These are phyloP conservation scores for Dasyornis broadbenti DNA, from an alignment of 2,113 vertebrate species.

Conservation along the genomic window DNA sequence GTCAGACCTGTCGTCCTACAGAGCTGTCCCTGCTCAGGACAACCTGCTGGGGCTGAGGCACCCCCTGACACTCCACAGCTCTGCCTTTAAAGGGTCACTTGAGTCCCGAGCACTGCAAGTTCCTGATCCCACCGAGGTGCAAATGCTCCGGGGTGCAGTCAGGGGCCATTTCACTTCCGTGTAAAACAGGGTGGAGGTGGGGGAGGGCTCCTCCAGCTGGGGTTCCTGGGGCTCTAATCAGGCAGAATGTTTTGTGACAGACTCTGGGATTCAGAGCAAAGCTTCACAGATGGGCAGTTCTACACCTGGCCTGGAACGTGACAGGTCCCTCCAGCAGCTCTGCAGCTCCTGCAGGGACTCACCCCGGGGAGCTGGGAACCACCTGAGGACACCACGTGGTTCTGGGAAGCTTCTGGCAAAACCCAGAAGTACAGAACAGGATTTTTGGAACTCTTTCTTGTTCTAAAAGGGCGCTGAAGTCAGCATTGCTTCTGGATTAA, in stretches of 20 bases:
- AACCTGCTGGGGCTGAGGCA: neutral
- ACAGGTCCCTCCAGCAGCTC: neutral
- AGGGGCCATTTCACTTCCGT: neutral
- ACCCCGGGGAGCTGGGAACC: neutral
- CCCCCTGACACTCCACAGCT: neutral
- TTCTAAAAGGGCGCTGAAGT: neutral
- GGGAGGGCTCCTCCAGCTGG: neutral
- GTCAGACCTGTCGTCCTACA: neutral
- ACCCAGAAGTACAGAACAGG: neutral
- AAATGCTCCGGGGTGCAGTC: neutral
- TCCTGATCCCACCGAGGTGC: neutral
- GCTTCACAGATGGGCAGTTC: neutral
- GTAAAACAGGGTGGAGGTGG: neutral
- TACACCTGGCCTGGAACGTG: neutral
- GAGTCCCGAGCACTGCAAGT: neutral
- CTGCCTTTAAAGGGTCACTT: neutral
- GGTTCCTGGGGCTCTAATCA: neutral
- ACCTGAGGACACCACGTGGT: accelerated
- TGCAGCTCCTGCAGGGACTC: neutral
- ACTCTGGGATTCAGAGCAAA: neutral
- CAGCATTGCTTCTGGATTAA: neutral
- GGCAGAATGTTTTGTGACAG: neutral
- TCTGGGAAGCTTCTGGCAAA: neutral
- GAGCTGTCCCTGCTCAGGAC: neutral
- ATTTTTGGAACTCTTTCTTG: neutral